Conservation (phyloP, 2,797 vertebrate species). For the Adelosebastes latens region DNA sequence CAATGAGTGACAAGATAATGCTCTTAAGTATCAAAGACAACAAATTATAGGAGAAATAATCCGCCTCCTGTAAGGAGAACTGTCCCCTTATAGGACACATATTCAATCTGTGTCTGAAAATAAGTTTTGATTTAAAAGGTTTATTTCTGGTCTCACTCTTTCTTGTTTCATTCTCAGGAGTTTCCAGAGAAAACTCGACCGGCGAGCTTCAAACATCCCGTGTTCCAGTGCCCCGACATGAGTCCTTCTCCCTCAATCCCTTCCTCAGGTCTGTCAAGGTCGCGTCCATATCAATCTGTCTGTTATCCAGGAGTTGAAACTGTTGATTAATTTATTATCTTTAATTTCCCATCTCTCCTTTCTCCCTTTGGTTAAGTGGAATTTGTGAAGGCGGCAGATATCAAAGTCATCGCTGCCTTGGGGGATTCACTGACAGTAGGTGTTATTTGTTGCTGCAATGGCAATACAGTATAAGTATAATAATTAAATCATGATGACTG, state of each 20-base stretch:
- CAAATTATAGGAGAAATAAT: not conserved
- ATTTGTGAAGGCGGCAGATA: slow-evolving; percentile 89
- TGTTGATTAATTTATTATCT: slow-evolving; percentile 17
- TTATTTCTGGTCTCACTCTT: not conserved
- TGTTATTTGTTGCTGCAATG: not conserved
- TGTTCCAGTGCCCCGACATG: slow-evolving; percentile 84
- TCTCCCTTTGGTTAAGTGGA: slow-evolving; percentile 83
- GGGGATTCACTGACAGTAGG: slow-evolving; percentile 96
- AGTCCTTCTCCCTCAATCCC: slow-evolving; percentile 80
- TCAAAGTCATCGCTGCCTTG: slow-evolving; percentile 90
- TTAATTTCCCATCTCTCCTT: not conserved
- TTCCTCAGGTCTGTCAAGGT: slow-evolving; percentile 76
- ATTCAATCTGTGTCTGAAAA: not conserved
- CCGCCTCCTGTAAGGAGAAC: not conserved
- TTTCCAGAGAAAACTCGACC: slow-evolving; percentile 82
- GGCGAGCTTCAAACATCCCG: slow-evolving; percentile 71
- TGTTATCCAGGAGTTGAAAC: not conserved
- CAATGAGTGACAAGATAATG: not conserved
- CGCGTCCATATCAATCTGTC: not conserved
- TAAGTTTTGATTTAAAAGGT: not conserved
- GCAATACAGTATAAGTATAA: not conserved
- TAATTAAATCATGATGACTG: not conserved
- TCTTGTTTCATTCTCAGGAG: slow-evolving; percentile 66
- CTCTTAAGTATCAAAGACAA: rapidly evolving
- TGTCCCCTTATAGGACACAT: not conserved